Evolutionary conservation across 64 coral and sea anemone species (phyloP), one percentile per base, ranked within the genome.

Genomic region (Platygyra sinensis): DNA sequence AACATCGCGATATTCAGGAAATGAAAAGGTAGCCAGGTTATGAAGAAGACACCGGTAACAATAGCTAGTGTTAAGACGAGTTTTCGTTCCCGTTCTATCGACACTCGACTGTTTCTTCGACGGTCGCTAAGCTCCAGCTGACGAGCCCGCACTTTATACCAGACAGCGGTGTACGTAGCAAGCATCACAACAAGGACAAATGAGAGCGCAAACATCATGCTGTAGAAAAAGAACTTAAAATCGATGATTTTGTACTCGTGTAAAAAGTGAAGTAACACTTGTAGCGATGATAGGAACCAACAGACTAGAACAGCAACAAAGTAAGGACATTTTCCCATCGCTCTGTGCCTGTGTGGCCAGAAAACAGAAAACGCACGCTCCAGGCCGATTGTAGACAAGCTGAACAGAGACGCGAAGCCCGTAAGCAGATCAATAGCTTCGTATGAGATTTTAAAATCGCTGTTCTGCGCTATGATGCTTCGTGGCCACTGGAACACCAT

Each of bases 1-100:
- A 93, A 97, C 76, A 86, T 31, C 4, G 71, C 59, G 32, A 94
- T 97, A 73, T 97, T 97, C 27, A 97, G 72, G 5, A 94, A 74
- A 59, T 97, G 95, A 52, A 97, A 94, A 13, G 95, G 95, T 16
- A 97, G 33, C 95, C 95, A 97, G 19, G 95, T 97, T 22, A 97
- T 24, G 42, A 97, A 88, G 25, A 97, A 97, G 18, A 90, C 80
- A 20, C 84, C 75, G 10, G 95, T 97, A 36, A 97, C 87, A 57
- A 97, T 97, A 0, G 74, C 39, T 0, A 97, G 60, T 8, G 95
- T 97, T 24, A 94, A 88, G 9, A 92, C 77, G 5, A 97, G 89
- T 88, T 91, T 97, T 32, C 71, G 80, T 73, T 97, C 95, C 42
- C 79, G 87, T 76, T 86, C 76, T 29, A 25, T 38, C 5, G 84